A percentile compares a stretch with the other conserved stretches of the same genome.
Conservation (phyloP, 2,888 invertebrate species). For the Dryocosmus kuriphilus region DNA sequence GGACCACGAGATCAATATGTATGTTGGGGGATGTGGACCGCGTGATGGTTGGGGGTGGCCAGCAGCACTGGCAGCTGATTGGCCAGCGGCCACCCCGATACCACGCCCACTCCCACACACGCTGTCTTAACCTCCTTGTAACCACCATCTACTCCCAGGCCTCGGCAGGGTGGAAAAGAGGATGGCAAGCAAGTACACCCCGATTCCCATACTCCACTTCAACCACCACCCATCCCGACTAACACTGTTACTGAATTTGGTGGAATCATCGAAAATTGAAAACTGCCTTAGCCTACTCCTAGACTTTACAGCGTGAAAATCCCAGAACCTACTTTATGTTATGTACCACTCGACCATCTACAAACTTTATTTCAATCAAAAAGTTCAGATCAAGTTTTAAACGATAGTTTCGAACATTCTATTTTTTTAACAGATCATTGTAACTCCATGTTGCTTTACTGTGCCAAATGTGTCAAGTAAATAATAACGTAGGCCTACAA, state of each 20-base stretch:
- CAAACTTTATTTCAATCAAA: background rate
- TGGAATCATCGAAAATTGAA: conserved; percentile 77
- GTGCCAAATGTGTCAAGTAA: background rate
- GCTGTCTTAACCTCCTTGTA: conserved; percentile 75
- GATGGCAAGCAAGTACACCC: conserved; percentile 58
- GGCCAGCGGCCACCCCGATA: conserved; percentile 75
- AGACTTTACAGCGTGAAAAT: conserved; percentile 41
- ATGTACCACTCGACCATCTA: background rate
- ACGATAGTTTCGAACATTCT: background rate
- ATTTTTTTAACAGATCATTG: background rate
- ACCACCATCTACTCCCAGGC: conserved; percentile 60
- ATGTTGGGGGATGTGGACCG: conserved; percentile 77
- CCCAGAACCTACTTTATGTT: conserved; percentile 33
- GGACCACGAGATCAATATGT: conserved; percentile 78
- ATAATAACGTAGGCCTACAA: no score
- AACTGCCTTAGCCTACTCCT: conserved; percentile 63
- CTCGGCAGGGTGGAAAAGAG: conserved; percentile 58
- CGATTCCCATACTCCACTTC: conserved; percentile 54
- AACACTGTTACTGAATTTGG: conserved; percentile 74
- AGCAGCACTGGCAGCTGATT: conserved; percentile 74
- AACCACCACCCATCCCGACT: conserved; percentile 54
- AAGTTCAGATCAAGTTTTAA: background rate
- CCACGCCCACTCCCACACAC: conserved; percentile 78
- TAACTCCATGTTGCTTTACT: background rate
- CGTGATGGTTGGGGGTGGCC: conserved; percentile 76